A percentile compares a stretch with the other conserved stretches of the same genome.
phyloP scores from a whole-genome alignment of 2,797 vertebrate species.

The Otolemur crassicaudatus region DNA sequence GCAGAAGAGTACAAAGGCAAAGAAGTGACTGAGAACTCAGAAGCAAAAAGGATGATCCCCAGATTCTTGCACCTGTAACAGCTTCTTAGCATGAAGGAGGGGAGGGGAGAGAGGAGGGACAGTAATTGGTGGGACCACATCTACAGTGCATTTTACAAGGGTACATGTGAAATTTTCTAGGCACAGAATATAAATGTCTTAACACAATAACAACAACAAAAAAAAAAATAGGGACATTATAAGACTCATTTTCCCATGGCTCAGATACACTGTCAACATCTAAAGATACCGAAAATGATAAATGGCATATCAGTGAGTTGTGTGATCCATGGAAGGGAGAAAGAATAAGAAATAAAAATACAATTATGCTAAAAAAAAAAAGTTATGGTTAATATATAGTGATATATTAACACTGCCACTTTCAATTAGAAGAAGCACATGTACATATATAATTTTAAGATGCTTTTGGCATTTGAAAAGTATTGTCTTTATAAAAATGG shows the following conservation, averaged over 20 bases:
- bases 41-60: not conserved
- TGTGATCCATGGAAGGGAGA: not conserved
- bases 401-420: conserved; percentile 30
- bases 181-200: no score
- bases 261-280: not conserved
- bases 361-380: not conserved
- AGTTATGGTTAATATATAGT: not conserved
- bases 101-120: no score
- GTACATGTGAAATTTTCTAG: no score
- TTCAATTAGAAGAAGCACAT: conserved; percentile 59
- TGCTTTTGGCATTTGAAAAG: conserved; percentile 57
- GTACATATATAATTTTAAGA: conserved; percentile 24
- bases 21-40: not conserved
- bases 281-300: not conserved
- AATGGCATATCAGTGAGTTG: not conserved
- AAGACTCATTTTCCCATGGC: conserved; percentile 15
- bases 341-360: conserved; percentile 30
- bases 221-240: not conserved
- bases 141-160: no score
- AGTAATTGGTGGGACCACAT: no score
- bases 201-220: no score
- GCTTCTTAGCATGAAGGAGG: not conserved
- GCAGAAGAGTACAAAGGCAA: conserved; percentile 44
- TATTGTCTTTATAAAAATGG: conserved; percentile 44
- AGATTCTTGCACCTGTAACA: not conserved